Evolutionary conservation across 2,888 invertebrate genomes (phyloP), one percentile per base, ranked within the genome.

Genomic region (Tachina fera): DNA sequence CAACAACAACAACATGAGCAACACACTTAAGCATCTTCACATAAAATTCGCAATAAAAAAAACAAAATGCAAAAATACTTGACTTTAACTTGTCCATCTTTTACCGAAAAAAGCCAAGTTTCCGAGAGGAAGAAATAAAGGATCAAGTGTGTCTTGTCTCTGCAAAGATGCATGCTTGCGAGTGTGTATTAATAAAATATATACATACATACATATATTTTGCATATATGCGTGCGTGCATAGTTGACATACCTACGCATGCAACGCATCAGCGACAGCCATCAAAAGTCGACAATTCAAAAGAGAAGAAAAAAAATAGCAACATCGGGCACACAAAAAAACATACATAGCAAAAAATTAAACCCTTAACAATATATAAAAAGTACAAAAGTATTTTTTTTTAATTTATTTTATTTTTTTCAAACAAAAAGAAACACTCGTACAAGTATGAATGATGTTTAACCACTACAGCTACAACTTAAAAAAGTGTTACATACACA

Each of bases 231-330:
- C 87, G 88, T 89, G 88, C 90, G 89, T 89, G 88, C 90, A 90
- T 91, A 90, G 90, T 89, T 91, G 89, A 90, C 89, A 91, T 91
- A 90, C 91, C 91, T 91, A 91, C 91, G 91, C 91, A 91, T 89
- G 87, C 89, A 88, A 87, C 87, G 88, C 88, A 89, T 83, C 86
- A 86, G 79, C 86, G 86, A 83, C 85, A 87, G 85, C 72, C 87
- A 88, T 85, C 79, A 88, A 82, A 81, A 87, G 84, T 75, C 82
- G 67, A 84, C 80, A 75, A 81, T 83, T 83, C 72, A 87, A 77
- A 84, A 71, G n/a, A 80, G 83, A 47, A 65, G n/a, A n/a, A 67
- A 80, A 31, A 19, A 19, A 19, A 83, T 11, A 68, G 11, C 49
- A 60, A 49, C 1, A 31, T 31, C 31, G 31, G 31, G 31, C 31